Evolutionary conservation across 2,888 invertebrate species (phyloP).

Genomic region (Thereva nobilitata): DNA sequence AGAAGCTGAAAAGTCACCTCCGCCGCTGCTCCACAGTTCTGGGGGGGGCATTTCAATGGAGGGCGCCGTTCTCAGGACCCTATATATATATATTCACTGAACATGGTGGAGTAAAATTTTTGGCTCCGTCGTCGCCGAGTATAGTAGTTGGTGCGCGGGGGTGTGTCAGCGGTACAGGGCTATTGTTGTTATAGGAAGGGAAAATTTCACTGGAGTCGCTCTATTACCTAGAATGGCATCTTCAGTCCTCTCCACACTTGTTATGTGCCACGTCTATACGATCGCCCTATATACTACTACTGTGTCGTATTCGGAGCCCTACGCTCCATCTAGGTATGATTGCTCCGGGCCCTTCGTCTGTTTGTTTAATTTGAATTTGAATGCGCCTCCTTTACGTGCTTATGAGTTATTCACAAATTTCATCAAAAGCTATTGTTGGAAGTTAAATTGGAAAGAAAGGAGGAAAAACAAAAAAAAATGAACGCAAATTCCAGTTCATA

Average conservation of each 20-base stretch:
- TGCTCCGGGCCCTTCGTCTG: conserved; percentile 12
- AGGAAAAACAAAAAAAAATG: conserved; percentile 18
- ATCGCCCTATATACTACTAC: background rate
- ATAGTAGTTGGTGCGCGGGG: no score
- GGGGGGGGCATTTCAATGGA: conserved; percentile 11
- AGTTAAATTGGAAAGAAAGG: conserved; percentile 11
- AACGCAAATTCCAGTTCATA: conserved; percentile 19
- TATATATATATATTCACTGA: no score
- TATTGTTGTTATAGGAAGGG: no score
- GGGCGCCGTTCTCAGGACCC: background rate
- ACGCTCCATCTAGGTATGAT: background rate
- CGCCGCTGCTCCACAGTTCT: background rate
- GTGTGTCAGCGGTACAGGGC: no score
- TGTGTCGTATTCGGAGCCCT: background rate
- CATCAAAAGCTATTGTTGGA: conserved; percentile 26
- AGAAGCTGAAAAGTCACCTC: conserved; percentile 14
- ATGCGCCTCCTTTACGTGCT: conserved; percentile 26
- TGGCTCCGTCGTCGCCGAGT: no score
- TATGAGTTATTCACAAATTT: conserved; percentile 34
- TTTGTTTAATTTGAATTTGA: conserved; percentile 35
- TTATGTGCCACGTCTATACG: background rate
- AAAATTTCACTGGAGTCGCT: no score
- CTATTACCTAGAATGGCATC: background rate
- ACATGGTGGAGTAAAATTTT: no score
- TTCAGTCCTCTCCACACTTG: background rate